These are phyloP conservation scores for Pristiophorus japonicus DNA, from an alignment of 2,113 vertebrate species.

Conservation along the genomic window DNA sequence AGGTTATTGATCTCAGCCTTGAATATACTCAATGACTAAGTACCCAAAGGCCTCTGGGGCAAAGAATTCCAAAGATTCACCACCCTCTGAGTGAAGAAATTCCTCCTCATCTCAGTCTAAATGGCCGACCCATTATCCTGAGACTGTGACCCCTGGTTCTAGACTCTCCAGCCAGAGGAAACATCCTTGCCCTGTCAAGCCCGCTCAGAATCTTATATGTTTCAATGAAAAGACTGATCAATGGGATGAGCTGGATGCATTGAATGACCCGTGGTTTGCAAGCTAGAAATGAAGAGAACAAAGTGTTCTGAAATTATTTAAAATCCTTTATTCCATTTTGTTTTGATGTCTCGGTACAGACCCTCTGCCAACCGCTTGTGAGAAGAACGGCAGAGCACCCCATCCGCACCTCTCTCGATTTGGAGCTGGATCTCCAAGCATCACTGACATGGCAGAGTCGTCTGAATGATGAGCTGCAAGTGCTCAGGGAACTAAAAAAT, in stretches of 20 bases:
- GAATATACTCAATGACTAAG: too few species aligned
- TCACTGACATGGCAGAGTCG: conserved; percentile 66
- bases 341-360: conserved; percentile 44
- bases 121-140: too few species aligned
- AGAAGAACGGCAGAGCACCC: conserved; percentile 52
- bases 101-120: too few species aligned
- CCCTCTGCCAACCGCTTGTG: conserved; percentile 56
- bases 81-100: too few species aligned
- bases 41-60: too few species aligned
- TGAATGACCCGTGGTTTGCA: not conserved
- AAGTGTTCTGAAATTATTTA: not conserved
- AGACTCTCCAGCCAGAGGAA: too few species aligned
- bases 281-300: too few species aligned
- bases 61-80: too few species aligned
- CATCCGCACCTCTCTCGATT: conserved; percentile 66
- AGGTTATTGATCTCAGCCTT: too few species aligned
- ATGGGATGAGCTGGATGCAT: not conserved
- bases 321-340: not conserved
- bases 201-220: too few species aligned
- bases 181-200: too few species aligned
- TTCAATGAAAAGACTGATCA: not conserved
- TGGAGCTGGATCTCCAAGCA: conserved; percentile 75
- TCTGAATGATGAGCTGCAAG: conserved; percentile 69
- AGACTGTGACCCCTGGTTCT: too few species aligned
- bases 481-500: conserved; percentile 58